phyloP scores from a whole-genome alignment of 2,113 vertebrate species.

The Calidris pugnax region DNA sequence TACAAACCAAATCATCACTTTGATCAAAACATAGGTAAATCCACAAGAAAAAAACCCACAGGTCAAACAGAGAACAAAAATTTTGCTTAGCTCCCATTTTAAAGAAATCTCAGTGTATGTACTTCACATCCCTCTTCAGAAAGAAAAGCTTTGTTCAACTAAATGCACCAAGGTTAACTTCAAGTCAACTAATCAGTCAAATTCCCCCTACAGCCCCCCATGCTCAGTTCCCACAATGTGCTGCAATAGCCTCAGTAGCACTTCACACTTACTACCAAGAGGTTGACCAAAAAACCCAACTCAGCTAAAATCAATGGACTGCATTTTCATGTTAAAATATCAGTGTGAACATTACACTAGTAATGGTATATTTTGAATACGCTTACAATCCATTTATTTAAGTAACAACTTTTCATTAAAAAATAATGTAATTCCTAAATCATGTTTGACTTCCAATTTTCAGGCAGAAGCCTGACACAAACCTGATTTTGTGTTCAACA shows the following conservation, averaged over 20 bases:
- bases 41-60: not conserved
- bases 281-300: accelerated
- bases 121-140: not conserved
- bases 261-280: not conserved
- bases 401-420: not conserved
- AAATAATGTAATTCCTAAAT: not conserved
- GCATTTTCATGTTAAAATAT: not conserved
- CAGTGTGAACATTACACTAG: not conserved
- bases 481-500: not conserved
- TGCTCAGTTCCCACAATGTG: not conserved
- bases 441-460: not conserved
- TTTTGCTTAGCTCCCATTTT: not conserved
- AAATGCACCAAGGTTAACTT: not conserved
- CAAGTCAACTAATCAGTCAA: not conserved
- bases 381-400: not conserved
- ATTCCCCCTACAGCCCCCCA: not conserved
- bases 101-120: not conserved
- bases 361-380: not conserved
- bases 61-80: not conserved
- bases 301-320: not conserved
- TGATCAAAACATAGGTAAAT: not conserved
- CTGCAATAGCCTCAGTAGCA: not conserved
- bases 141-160: not conserved
- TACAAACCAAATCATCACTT: not conserved
- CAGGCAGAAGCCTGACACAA: not conserved